Evolutionary conservation across 2,888 invertebrate species (phyloP), one percentile per base, ranked within the genome.

Genomic region (Atethmia centrago): DNA sequence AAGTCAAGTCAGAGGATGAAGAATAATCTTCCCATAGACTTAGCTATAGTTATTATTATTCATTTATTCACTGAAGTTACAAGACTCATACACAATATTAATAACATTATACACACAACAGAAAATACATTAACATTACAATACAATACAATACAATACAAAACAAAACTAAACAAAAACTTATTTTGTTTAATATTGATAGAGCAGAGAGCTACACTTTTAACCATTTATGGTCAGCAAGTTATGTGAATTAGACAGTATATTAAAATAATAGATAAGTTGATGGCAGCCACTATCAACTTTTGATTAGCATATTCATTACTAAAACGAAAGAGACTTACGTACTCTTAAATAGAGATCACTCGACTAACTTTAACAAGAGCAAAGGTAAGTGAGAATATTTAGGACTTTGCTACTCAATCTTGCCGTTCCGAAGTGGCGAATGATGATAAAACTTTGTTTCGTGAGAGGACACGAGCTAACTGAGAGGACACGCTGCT

Each of bases 401-500:
- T 83, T 73, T 69, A 79, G 55, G 64, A 67, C 71, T 71, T 77
- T 77, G 63, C 73, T 71, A 85, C 71, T 78, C 69, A 72, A 73
- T 83, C 83, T 78, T 61, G 58, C 40, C 61, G 62, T 51, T 59
- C 58, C 63, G 61, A 72, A 63, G 74, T 63, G 58, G 53, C 56
- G 65, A 61, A 56, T 73, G 67, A 78, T 72, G 74, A 82, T 79
- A 79, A 85, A 85, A 83, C 83, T 83, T 85, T 77, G 82, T 77
- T 82, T 72, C 72, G 55, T 61, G 65, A 65, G 63, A 80, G 58
- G 67, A 74, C 81, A 80, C 59, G 70, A 70, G 69, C 77, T 77
- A 82, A 74, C 85, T 61, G 65, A 65, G 63, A 80, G 58, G 67
- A 74, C 81, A 80, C 59, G 70, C 85, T 83, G 70, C 85, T 82